These are phyloP conservation scores for Crocodylus rhombifer DNA, from an alignment of 2,797 vertebrate species.

Conservation along the genomic window DNA sequence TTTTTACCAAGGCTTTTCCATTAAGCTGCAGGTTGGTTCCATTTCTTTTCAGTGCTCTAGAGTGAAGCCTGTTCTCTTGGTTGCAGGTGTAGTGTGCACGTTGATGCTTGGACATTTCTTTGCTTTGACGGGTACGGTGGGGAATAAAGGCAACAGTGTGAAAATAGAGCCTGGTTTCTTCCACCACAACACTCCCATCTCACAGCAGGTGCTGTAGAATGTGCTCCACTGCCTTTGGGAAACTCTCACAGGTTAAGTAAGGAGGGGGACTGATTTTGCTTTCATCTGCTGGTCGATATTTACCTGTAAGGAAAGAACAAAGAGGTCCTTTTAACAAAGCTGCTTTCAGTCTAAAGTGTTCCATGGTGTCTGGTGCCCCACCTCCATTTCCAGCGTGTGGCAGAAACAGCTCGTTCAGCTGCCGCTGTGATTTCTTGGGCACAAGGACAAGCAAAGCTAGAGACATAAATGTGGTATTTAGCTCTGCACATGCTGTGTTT, in stretches of 20 bases:
- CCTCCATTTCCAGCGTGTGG: background rate
- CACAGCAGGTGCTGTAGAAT: slow-evolving; percentile 88
- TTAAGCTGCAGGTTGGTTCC: background rate
- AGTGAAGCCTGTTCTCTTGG: background rate
- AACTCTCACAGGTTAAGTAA: slow-evolving; percentile 89
- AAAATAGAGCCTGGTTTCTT: background rate
- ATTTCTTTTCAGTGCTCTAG: background rate
- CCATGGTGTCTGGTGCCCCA: no score
- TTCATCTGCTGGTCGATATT: slow-evolving; percentile 94
- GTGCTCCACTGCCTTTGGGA: slow-evolving; percentile 92
- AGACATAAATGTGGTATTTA: no score
- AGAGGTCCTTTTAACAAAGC: background rate
- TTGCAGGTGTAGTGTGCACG: background rate
- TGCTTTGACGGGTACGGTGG: background rate
- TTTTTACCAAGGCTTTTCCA: background rate
- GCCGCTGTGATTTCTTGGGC: no score
- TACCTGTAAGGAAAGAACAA: slow-evolving; percentile 84
- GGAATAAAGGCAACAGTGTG: background rate
- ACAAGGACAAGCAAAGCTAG: no score
- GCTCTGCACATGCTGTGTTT: accelerated
- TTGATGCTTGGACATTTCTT: background rate
- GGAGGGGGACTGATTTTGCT: slow-evolving; percentile 88
- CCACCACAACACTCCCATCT: background rate
- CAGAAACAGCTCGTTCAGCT: background rate
- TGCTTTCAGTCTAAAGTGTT: background rate